These are phyloP conservation scores for Diaprepes abbreviatus DNA, from an alignment of 2,888 invertebrate genomes.

Conservation along the genomic window DNA sequence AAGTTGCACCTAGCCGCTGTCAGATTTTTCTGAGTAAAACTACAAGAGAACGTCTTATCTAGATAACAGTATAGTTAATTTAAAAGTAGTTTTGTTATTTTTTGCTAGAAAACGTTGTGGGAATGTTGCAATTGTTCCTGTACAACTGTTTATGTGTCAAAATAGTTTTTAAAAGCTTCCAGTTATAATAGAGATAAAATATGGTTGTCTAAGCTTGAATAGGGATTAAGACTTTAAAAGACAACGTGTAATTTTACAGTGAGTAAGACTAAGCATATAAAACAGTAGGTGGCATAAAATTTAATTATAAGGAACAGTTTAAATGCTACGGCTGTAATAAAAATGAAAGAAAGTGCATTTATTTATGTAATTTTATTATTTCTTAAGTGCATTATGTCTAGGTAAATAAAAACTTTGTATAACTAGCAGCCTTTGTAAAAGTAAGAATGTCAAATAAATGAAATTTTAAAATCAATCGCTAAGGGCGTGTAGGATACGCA, in stretches of 20 bases:
- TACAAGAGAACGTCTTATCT: constrained; percentile 30
- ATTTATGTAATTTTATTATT: constrained; percentile 22
- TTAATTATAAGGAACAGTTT: constrained; percentile 35
- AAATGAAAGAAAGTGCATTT: constrained; percentile 30
- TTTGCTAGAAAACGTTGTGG: constrained; percentile 22
- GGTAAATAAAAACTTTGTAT: constrained; percentile 5
- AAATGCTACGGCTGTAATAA: constrained; percentile 24
- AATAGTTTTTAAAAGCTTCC: constrained; percentile 21
- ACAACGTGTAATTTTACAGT: constrained; percentile 23
- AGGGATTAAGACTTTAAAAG: constrained; percentile 44
- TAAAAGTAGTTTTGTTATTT: constrained; percentile 29
- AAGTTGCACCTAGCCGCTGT: constrained; percentile 26
- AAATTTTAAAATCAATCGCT: no score
- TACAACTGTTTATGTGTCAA: constrained; percentile 25
- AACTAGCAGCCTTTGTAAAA: background rate
- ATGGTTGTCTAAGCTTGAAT: constrained; percentile 18
- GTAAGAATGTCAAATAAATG: background rate
- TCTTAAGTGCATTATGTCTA: background rate
- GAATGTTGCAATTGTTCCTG: constrained; percentile 7
- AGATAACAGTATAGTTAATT: constrained; percentile 31
- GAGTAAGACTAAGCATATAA: constrained; percentile 14
- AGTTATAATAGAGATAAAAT: constrained; percentile 40
- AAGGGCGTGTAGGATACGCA: no score
- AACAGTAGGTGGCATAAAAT: constrained; percentile 41
- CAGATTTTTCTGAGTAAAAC: constrained; percentile 16